Conservation (phyloP, 2,113 vertebrate genomes). For the Leptobrachium ailaonicum region DNA sequence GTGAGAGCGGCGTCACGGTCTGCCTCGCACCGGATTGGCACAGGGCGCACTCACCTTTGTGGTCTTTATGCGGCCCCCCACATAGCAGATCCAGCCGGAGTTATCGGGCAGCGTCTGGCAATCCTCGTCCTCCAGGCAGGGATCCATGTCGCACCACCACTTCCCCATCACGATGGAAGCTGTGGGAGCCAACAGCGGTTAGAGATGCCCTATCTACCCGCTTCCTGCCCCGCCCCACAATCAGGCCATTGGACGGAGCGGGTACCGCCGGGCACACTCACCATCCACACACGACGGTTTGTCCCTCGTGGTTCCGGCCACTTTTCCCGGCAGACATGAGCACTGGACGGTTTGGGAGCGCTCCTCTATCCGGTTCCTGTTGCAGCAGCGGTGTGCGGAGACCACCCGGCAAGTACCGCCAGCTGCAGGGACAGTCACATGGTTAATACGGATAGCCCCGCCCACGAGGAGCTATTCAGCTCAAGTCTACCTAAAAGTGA, state of each 20-base stretch:
- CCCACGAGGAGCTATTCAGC: no score
- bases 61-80: constrained; percentile 80
- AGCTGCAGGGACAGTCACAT: constrained; percentile 58
- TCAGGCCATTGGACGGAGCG: no score
- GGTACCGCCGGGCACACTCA: constrained; percentile 48
- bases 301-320: constrained; percentile 79
- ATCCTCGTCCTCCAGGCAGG: constrained; percentile 79
- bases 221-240: no score
- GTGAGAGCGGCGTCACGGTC: no score
- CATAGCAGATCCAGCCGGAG: constrained; percentile 82
- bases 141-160: constrained; percentile 87
- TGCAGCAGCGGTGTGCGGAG: constrained; percentile 79
- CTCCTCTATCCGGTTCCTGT: constrained; percentile 80
- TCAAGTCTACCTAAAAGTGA: no score
- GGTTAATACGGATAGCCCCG: no score
- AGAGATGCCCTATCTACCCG: no score
- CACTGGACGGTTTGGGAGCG: constrained; percentile 81
- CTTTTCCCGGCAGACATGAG: constrained; percentile 79
- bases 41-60: constrained; percentile 67
- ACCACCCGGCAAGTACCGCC: constrained; percentile 80
- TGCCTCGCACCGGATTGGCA: not conserved
- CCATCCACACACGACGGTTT: constrained; percentile 79
- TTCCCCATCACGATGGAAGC: constrained; percentile 80
- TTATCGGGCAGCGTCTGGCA: constrained; percentile 82
- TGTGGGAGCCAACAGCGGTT: constrained; percentile 45